A percentile compares a stretch with the other conserved stretches of the same genome.
phyloP scores from a whole-genome alignment of 2,113 vertebrate species.

The Chelonoidis abingdonii region DNA sequence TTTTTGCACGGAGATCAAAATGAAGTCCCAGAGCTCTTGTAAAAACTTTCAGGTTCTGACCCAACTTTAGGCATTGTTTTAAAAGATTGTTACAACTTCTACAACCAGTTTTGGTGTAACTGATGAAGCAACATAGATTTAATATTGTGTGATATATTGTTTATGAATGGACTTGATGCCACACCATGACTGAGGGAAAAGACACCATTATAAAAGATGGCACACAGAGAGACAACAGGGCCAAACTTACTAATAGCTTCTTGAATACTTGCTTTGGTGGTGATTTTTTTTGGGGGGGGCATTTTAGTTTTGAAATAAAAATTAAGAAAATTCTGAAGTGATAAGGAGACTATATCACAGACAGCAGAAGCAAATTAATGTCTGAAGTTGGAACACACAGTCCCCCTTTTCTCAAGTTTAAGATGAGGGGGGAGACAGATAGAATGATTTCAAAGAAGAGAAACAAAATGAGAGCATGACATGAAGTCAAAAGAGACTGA shows the following conservation, averaged over 20 bases:
- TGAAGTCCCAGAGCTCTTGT: too few relatives aligned
- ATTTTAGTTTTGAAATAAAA: neutral
- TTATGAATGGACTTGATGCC: neutral
- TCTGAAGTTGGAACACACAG: neutral
- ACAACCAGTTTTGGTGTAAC: too few relatives aligned
- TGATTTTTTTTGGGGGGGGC: neutral
- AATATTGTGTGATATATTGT: neutral
- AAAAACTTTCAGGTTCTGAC: too few relatives aligned
- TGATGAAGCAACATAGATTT: neutral
- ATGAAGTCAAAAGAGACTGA: neutral
- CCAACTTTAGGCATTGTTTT: too few relatives aligned
- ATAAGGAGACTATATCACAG: neutral
- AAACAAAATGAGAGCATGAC: neutral
- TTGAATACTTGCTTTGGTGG: neutral
- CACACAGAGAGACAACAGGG: too few relatives aligned
- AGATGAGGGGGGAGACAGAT: neutral
- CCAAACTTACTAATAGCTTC: neutral
- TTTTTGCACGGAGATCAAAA: too few relatives aligned
- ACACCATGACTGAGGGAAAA: neutral
- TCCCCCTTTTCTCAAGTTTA: neutral
- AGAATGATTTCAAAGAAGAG: neutral
- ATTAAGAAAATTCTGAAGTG: neutral
- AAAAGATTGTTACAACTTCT: too few relatives aligned
- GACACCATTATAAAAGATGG: neutral
- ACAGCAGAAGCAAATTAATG: neutral